phyloP scores from a whole-genome alignment of 2,888 invertebrate species.

The Tiliacea citrago region DNA sequence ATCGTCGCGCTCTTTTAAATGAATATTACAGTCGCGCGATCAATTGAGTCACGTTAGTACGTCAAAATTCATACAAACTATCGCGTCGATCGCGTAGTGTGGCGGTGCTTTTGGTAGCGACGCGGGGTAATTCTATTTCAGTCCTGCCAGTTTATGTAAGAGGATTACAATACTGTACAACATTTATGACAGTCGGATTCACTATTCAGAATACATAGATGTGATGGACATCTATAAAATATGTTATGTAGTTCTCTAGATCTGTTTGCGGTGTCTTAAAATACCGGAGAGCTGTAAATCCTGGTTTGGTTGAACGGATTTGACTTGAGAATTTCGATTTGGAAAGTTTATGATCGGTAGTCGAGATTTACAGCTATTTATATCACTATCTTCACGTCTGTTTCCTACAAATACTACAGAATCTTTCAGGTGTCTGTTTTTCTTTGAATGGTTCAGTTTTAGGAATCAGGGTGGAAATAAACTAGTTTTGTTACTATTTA shows the following conservation, averaged over 20 bases:
- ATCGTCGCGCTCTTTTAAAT: too few species aligned
- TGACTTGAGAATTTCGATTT: slow-evolving; percentile 49
- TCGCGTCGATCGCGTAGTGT: too few species aligned
- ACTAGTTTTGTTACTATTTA: slow-evolving; percentile 42
- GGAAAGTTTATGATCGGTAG: slow-evolving; percentile 48
- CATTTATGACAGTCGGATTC: neutral
- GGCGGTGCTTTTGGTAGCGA: too few species aligned
- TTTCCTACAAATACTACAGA: slow-evolving; percentile 41
- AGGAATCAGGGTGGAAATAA: slow-evolving; percentile 39
- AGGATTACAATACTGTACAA: too few species aligned
- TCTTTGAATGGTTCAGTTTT: slow-evolving; percentile 35
- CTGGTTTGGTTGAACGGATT: slow-evolving; percentile 45
- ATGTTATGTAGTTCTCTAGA: slow-evolving; percentile 8
- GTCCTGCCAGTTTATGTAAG: neutral
- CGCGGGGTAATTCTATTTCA: too few species aligned
- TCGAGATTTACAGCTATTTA: slow-evolving; percentile 57
- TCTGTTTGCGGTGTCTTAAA: slow-evolving; percentile 48
- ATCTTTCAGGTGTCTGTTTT: slow-evolving; percentile 37
- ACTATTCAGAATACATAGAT: neutral
- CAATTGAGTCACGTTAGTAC: neutral
- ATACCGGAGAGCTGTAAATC: slow-evolving; percentile 45
- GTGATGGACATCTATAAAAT: slow-evolving; percentile 17
- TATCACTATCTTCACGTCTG: slow-evolving; percentile 54
- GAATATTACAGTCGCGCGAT: neutral
- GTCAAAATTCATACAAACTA: neutral